phyloP scores from a whole-genome alignment of 2,888 invertebrate genomes.

The Phengaris arion region DNA sequence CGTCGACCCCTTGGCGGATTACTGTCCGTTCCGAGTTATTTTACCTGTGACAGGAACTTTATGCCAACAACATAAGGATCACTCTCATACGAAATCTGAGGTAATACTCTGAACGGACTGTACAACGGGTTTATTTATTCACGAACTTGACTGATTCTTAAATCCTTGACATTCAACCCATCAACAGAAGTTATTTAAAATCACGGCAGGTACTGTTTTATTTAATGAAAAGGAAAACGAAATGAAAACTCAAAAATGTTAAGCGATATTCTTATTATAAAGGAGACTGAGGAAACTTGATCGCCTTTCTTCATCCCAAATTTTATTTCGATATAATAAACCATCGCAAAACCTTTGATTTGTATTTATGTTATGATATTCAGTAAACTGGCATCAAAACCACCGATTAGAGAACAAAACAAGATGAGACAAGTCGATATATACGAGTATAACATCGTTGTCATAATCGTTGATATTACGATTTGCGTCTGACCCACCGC shows the following conservation, averaged over 20 bases:
- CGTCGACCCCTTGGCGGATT: no score
- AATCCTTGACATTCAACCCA: slow-evolving; percentile 3
- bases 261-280: neutral
- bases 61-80: no score
- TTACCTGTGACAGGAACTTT: no score
- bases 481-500: neutral
- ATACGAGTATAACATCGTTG: no score
- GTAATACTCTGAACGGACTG: neutral
- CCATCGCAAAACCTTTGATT: no score
- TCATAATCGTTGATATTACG: neutral
- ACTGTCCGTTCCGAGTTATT: no score
- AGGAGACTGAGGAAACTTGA: neutral
- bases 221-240: neutral
- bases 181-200: neutral
- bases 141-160: slow-evolving; percentile 8
- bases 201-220: neutral
- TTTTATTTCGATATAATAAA: neutral
- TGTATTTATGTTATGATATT: neutral
- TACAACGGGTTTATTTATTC: slow-evolving; percentile 1
- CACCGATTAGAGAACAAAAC: neutral
- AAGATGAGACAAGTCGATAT: neutral
- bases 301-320: neutral
- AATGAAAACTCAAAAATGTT: neutral
- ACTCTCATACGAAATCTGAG: neutral
- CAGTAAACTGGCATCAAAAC: neutral